Base-by-base conservation (phyloP, 2,113 vertebrate genomes). In the Micronycteris hirsuta region DNA sequence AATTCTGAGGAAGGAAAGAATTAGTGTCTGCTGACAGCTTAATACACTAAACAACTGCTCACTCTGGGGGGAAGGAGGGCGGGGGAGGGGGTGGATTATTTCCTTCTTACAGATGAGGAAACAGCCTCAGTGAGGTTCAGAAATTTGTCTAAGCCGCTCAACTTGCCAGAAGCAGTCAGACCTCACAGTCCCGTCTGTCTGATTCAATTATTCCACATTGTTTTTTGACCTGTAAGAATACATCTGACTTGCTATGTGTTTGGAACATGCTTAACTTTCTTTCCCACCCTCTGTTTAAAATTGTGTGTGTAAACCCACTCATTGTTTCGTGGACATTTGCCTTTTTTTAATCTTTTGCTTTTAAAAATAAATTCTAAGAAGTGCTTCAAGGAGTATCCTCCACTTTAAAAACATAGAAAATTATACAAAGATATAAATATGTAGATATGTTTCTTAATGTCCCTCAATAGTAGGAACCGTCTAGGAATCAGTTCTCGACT, bases 301-400 rank as follows among this genome's bases (percentile, higher is more conserved):
- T 28, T 38, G 54, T 41, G 85, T 92, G 3, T 71, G 4, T 68
- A 68, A 74, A 74, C 13, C 28, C 68, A 26, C 28, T 84, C 24
- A 52, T 45, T 56, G 28, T 43, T 71, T 49, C 26, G n/a, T 70
- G 26, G 4, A 80, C 4, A 65, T 26, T 71, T 70, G 73, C 9
- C 33, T 88, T 86, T 70, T 36, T 24, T 17, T 81, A 74, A 49
- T 41, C 10, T 47, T 92, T 90, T 86, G 54, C 47, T 61, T 61
- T 83, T 61, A 73, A 67, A 80, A 91, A 43, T 83, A 76, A 91
- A 81, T 80, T 28, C 82, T 81, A 88, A 88, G 52, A 54, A 82
- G 24, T 13, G 54, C 26, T 84, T 84, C 73, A 65, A 82, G 28
- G 14, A n/a, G 14, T 36, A 47, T 17, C 61, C 16, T 20, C 63